Evolutionary conservation across 1,140 invertebrate species (phyloP).

Genomic region (Steinernema khuongi): DNA sequence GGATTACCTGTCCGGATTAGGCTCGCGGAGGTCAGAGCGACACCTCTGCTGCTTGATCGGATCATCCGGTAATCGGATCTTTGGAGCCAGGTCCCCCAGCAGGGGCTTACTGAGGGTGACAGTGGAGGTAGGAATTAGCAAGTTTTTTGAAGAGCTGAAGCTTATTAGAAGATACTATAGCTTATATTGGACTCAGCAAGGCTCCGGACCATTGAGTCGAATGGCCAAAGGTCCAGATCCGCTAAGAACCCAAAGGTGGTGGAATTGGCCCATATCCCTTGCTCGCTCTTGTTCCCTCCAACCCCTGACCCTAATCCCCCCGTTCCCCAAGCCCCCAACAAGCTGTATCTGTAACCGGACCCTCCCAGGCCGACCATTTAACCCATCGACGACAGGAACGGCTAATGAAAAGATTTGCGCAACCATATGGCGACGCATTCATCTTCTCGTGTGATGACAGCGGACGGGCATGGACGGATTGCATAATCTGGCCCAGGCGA

Average conservation of each 20-base stretch:
- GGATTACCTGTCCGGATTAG: constrained; percentile 15
- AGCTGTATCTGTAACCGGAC: constrained; percentile 10
- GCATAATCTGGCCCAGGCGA: not conserved
- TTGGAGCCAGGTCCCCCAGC: not conserved
- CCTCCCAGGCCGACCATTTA: not conserved
- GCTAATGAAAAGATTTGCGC: constrained; percentile 16
- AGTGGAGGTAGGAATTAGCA: not conserved
- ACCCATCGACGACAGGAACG: not conserved
- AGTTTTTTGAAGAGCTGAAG: not conserved
- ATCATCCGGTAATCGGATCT: constrained; percentile 2
- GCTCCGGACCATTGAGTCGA: too few relatives aligned
- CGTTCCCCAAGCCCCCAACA: too few relatives aligned
- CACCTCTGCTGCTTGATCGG: constrained; percentile 16
- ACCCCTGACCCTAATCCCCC: too few relatives aligned
- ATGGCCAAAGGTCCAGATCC: too few relatives aligned
- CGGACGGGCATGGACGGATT: not conserved
- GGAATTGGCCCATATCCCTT: too few relatives aligned
- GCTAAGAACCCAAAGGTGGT: too few relatives aligned
- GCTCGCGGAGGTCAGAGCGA: not conserved
- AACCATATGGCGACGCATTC: constrained; percentile 13
- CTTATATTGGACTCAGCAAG: too few relatives aligned
- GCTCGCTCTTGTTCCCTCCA: too few relatives aligned
- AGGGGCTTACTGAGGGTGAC: not conserved
- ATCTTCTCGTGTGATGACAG: constrained; percentile 14
- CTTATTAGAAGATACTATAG: too few relatives aligned